Base-by-base conservation (phyloP, 2,113 vertebrate genomes). In the Thunnus thynnus region DNA sequence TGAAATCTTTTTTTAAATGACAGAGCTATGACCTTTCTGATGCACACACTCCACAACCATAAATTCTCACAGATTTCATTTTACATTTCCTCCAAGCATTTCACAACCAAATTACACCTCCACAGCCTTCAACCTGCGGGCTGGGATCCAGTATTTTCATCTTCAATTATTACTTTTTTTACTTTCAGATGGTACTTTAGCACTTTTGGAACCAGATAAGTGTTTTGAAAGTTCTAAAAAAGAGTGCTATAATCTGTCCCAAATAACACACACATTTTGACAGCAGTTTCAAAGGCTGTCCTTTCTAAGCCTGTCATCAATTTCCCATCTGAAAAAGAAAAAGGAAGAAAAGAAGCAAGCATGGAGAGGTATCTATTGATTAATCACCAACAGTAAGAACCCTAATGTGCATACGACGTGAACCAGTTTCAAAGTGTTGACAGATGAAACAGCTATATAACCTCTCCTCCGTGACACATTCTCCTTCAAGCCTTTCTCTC, bases 1-100 rank as follows among this genome's bases (percentile, higher is more conserved):
- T 91, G 88, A 92, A 94, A 93, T 91, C 82, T 86, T 80, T 86
- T 90, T 91, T 92, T 82, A 86, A 90, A 91, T 89, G 89, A 91
- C 86, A 86, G 80, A 83, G 91, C 78, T 66, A 73, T 93, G 91
- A 93, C 91, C 91, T 94, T 93, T 91, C 82, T 22, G 57, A 83
- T 78, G 79, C 90, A 80, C 51, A 20, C 56, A n/a, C 82, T 78
- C 71, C 74, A 65, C 60, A 41, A 73, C 82, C 89, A 93, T 92
- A 89, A 93, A 93, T 91, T 90, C 82, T 86, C 51, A 8, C 68
- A 76, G 88, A 94, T 92, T 94, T 86, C 84, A 91, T 91, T 91
- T 87, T 86, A 91, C 89, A 90, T 94, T 88, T 93, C 80, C 89
- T 92, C 82, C 68, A 75, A 84, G 85, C 86, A 82, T 91, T 92